Evolutionary conservation across 2,888 invertebrate genomes (phyloP).

Genomic region (Sinohyriopsis cumingii): DNA sequence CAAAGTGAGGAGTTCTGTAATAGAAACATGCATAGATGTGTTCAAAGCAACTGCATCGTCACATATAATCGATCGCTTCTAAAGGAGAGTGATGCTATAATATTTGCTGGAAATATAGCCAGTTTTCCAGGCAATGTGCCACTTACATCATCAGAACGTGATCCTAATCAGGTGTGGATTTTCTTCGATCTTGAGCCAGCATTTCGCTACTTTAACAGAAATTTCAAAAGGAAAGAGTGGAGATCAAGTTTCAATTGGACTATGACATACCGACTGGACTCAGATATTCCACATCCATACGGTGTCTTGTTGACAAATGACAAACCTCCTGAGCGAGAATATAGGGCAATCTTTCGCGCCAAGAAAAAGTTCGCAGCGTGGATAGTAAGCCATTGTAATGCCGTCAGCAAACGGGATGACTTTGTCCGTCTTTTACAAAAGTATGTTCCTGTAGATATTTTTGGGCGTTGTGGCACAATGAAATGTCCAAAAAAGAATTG

Average conservation of each 20-base stretch:
- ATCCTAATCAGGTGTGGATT: constrained; percentile 7
- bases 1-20: too few species aligned
- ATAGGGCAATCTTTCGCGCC: constrained; percentile 8
- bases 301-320: not conserved
- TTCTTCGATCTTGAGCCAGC: constrained; percentile 1
- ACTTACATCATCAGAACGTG: not conserved
- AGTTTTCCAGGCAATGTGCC: not conserved
- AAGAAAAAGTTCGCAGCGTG: constrained; percentile 35
- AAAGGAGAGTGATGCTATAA: too few species aligned
- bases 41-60: too few species aligned
- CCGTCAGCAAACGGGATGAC: constrained; percentile 30
- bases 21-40: too few species aligned
- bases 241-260: constrained; percentile 16
- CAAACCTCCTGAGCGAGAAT: constrained; percentile 3
- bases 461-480: constrained; percentile 36
- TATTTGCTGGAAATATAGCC: too few species aligned
- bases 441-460: constrained; percentile 35
- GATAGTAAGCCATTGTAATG: constrained; percentile 46
- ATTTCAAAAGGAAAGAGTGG: not conserved
- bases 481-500: not conserved
- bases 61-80: too few species aligned
- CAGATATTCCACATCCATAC: constrained; percentile 11
- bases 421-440: constrained; percentile 32
- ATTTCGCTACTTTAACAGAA: not conserved
- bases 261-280: constrained; percentile 11